Base-by-base conservation (phyloP, 2,113 vertebrate species). In the Symphodus melops region DNA sequence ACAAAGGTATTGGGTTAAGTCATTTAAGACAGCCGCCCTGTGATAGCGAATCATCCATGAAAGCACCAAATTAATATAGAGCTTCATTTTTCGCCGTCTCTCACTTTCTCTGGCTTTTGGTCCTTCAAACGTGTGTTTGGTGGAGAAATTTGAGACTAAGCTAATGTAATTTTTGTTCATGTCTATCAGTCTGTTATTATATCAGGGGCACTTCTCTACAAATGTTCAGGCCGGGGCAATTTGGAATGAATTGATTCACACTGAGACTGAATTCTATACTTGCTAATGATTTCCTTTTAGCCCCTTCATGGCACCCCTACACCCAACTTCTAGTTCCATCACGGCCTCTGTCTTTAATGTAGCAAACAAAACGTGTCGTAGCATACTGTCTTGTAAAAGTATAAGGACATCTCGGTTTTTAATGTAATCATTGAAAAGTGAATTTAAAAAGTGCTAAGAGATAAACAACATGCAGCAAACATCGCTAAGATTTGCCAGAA, bases 151-250 rank as follows among this genome's bases (percentile, higher is more conserved):
- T 83, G 96, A 99, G 95, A 96, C 94, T 87, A 86, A 89, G 92
- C 93, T 99, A 99, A 99, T 96, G 93, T 95, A 95, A 97, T 98
- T 97, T 97, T 94, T 91, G 83, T 94, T 94, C 94, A 93, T 98
- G 97, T 98, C 96, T 97, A 97, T 97, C 95, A 97, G 94, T 95
- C 93, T 95, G 88, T 98, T 98, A 97, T 99, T 97, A 95, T 96
- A 98, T 98, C 96, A 97, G 94, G 95, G 95, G 93, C 97, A 96
- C 96, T 97, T 96, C 96, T 96, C 94, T 95, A 95, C 95, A 96
- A 96, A 97, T 98, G 96, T 96, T 95, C 95, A 96, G 96, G 95
- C 95, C 95, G 93, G 96, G 95, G 96, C 96, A 96, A 95, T 93
- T 94, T 94, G 96, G 96, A 99, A 97, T 97, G 96, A 97, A 98